These are phyloP conservation scores for Coptodon rendalli DNA, from an alignment of 2,113 vertebrate species.

Conservation along the genomic window DNA sequence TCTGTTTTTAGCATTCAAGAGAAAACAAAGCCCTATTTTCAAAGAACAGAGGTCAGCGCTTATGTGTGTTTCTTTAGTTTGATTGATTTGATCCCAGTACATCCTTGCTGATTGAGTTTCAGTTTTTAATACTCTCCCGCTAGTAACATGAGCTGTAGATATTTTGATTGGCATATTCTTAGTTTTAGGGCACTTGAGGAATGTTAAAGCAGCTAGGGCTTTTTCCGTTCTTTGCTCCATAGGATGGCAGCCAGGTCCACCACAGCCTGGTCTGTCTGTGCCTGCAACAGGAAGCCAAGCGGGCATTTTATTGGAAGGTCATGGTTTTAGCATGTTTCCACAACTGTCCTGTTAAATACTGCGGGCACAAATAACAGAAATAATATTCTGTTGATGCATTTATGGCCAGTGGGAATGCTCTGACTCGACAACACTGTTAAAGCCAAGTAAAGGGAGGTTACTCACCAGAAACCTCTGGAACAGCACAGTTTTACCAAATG, in stretches of 20 bases:
- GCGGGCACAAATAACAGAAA: not conserved
- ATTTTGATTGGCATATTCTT: not conserved
- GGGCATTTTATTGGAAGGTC: not conserved
- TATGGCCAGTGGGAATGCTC: not conserved
- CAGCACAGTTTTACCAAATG: not conserved
- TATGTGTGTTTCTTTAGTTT: not conserved
- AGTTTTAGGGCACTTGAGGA: slow-evolving; percentile 5
- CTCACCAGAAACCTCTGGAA: not conserved
- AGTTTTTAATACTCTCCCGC: not conserved
- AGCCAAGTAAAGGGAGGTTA: not conserved
- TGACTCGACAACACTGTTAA: not conserved
- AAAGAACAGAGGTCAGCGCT: not conserved
- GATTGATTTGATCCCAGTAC: not conserved
- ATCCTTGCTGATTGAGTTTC: not conserved
- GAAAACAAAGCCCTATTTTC: not conserved
- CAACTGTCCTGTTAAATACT: not conserved
- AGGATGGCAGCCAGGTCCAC: not conserved
- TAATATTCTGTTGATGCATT: not conserved
- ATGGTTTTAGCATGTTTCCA: not conserved
- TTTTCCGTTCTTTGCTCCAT: not conserved
- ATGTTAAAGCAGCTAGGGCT: not conserved
- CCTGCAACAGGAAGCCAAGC: not conserved
- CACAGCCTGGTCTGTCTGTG: not conserved
- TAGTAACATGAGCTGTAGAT: slow-evolving; percentile 14
- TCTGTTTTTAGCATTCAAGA: not conserved